These are phyloP conservation scores for Triplophysa dalaica DNA, from an alignment of 2,113 vertebrate species.

Conservation along the genomic window DNA sequence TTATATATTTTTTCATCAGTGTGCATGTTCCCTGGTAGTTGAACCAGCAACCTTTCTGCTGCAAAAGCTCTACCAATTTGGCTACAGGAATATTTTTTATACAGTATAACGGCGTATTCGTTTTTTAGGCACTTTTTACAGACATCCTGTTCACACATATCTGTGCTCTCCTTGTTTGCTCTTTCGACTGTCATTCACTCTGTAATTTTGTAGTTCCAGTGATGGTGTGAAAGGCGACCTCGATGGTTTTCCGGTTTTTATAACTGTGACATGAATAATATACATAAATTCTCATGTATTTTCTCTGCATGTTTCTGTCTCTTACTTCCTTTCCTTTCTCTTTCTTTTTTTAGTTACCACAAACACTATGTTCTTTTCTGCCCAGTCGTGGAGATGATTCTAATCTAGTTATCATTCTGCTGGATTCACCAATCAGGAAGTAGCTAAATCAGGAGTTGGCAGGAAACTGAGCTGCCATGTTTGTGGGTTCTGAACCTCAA, in stretches of 20 bases:
- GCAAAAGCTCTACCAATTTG: background rate
- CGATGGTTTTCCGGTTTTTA: conserved; percentile 10
- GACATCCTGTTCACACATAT: conserved; percentile 3
- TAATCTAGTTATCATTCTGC: conserved; percentile 20
- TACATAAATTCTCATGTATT: background rate
- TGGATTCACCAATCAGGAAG: conserved; percentile 26
- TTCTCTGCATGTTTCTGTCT: background rate
- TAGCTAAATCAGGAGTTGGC: conserved; percentile 15
- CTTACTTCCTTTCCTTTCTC: background rate
- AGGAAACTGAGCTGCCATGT: background rate
- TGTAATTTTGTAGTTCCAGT: conserved; percentile 11
- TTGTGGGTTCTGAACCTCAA: background rate
- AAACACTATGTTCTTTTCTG: background rate
- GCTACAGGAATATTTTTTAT: too few species aligned
- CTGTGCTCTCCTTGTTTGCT: background rate
- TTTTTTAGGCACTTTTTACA: too few species aligned
- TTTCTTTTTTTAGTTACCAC: background rate
- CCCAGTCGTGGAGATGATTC: conserved; percentile 20
- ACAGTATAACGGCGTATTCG: too few species aligned
- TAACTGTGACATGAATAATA: conserved; percentile 5
- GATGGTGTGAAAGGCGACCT: conserved; percentile 14
- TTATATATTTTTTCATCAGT: too few species aligned
- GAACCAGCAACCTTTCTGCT: background rate
- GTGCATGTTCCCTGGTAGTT: too few species aligned
- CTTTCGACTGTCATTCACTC: background rate